Evolutionary conservation across 2,113 vertebrate genomes (phyloP).

Genomic region (Atrichornis clamosus): DNA sequence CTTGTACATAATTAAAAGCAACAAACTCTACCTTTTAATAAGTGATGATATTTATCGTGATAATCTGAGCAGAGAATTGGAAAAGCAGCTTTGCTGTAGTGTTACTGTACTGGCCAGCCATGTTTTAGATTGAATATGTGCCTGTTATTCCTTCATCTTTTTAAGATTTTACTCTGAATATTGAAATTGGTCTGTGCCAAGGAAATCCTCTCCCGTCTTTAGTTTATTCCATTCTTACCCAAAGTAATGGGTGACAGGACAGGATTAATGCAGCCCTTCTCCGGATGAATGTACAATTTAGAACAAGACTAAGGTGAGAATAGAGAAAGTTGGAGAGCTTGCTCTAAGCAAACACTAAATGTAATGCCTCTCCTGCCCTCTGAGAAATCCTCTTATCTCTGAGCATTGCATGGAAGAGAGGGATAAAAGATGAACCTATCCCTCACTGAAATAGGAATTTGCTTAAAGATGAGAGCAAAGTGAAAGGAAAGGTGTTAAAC

Average conservation of each 20-base stretch:
- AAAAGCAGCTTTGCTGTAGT: not conserved
- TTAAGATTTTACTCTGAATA: not conserved
- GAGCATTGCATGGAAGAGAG: not conserved
- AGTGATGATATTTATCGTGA: not conserved
- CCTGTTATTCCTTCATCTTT: not conserved
- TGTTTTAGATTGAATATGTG: not conserved
- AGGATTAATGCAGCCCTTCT: not conserved
- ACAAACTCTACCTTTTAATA: not conserved
- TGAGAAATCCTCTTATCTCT: constrained; percentile 1
- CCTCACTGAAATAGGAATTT: not conserved
- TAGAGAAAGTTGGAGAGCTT: not conserved
- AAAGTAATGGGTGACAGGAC: not conserved
- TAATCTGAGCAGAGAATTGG: not conserved
- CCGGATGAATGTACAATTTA: not conserved
- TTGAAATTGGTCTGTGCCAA: not conserved
- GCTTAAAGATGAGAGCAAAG: not conserved
- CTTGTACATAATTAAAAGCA: not conserved
- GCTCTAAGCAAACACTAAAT: not conserved
- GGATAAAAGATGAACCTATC: not conserved
- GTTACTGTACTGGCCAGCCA: not conserved
- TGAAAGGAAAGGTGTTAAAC: not conserved
- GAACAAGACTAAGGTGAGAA: not conserved
- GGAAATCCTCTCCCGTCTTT: not conserved
- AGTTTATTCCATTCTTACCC: not conserved
- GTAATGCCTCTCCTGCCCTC: not conserved